Base-by-base conservation (phyloP, 2,113 vertebrate genomes). In the Lanius ludovicianus region DNA sequence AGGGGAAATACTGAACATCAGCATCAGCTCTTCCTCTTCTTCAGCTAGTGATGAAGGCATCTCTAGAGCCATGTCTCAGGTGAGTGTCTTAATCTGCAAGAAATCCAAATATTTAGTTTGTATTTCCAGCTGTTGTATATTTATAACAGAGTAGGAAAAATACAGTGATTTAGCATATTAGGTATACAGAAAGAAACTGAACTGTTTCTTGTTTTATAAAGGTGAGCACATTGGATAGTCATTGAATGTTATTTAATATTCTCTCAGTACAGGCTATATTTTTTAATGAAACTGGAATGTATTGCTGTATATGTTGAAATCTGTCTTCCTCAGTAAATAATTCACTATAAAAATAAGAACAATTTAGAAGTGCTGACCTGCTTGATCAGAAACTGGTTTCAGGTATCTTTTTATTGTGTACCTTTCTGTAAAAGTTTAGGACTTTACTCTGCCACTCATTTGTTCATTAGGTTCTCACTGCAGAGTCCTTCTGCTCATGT, bases 11-110 rank as follows among this genome's bases (percentile, higher is more conserved):
- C 52, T 90, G 27, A 93, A 94, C 27, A 52, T 75, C 20, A 97
- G 79, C 82, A 84, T 67, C 63, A 95, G 75, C 33, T 94, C 87
- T 39, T 90, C 89, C 22, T 90, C 94, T 65, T 92, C 90, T 70
- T 93, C 89, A 76, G 56, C 30, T 74, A 85, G 87, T 70, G 42
- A 70, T 56, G 77, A 95, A 91, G 62, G 33, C 5, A 15, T 21
- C 33, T 91, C 91, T 65, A 50, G 19, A 67, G 74, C 39, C 9
- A 5, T 22, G 1, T 90, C 95, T 85, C 89, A 95, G 84, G 95
- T 96, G 37, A 90, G 39, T 49, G 9, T 69, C 53, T 68, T 67
- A 64, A 64, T 35, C 16, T 59, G 41, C 15, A 84, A 88, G 27
- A 85, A 96, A 71, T 31, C 35, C 55, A 80, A 35, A 18, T 0